Base-by-base conservation (phyloP, 2,888 invertebrate species). In the Mimumesa dahlbomi region DNA sequence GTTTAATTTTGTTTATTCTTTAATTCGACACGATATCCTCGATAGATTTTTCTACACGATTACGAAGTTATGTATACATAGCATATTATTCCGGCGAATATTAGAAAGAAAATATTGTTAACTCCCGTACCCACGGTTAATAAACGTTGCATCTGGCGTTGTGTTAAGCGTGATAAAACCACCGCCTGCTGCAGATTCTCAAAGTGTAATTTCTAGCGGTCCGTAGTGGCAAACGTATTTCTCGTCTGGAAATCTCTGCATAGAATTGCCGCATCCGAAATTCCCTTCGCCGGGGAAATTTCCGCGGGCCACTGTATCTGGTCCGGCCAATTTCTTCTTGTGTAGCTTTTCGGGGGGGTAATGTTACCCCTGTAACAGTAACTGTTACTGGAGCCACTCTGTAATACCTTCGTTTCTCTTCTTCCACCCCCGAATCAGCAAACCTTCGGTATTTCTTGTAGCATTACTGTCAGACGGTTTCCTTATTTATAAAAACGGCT, bases 231-330 rank as follows among this genome's bases (percentile, higher is more conserved):
- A 11, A 14, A 0, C 38, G 54, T 42, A 38, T 46, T 65, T 61
- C 71, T 59, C 62, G 21, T 21, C 29, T 16, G n/a, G 45, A 67
- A 75, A 76, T 75, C 63, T 61, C 49, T 31, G 56, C 46, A 18
- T 14, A 31, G 40, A 48, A 38, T 43, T 19, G 16, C 38, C 18
- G 14, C n/a, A 13, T 21, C 40, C 1, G 19, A 29, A 42, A 63
- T 58, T 48, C 50, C 7, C 29, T 2, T 31, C 25, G 9, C 21
- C 13, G 11, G 56, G 48, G 56, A 59, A 56, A 52, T 29, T 58
- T 49, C 56, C 22, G 40, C 31, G 49, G 38, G 42, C 45, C 43
- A 50, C 53, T n/a, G 48, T 49, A 53, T 43, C 25, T 46, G 52
- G 16, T 25, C 63, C 29, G 43, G 14, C 45, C 40, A 61, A 57